These are phyloP conservation scores for Portevinia maculata DNA, from an alignment of 2,888 invertebrate species.

Conservation along the genomic window DNA sequence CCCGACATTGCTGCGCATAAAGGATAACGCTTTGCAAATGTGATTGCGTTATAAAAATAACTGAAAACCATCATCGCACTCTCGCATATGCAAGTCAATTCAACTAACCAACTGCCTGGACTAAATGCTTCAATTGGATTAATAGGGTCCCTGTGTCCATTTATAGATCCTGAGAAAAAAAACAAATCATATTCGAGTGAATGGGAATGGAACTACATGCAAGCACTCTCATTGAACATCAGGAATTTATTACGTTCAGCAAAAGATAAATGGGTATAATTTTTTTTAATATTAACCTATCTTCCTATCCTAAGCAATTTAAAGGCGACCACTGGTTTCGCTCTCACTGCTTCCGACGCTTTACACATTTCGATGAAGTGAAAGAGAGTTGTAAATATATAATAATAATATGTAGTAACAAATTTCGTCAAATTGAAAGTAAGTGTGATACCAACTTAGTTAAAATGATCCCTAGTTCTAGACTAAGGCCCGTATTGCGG, in stretches of 20 bases:
- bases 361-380: background rate
- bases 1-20: background rate
- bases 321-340: no score
- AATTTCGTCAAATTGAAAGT: no score
- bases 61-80: background rate
- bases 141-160: slow-evolving; percentile 16
- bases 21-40: background rate
- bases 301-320: no score
- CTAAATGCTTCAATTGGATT: slow-evolving; percentile 15
- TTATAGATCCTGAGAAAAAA: background rate
- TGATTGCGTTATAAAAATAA: slow-evolving; percentile 14
- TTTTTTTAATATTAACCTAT: no score
- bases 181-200: background rate
- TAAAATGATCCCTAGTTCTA: no score
- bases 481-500: no score
- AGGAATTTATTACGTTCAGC: background rate
- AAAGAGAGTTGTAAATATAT: background rate
- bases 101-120: no score
- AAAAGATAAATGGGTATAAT: background rate
- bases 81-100: background rate
- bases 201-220: no score
- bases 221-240: background rate
- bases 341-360: background rate
- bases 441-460: no score
- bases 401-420: no score